Conservation (phyloP, 2,797 vertebrate genomes). For the Champsocephalus gunnari region DNA sequence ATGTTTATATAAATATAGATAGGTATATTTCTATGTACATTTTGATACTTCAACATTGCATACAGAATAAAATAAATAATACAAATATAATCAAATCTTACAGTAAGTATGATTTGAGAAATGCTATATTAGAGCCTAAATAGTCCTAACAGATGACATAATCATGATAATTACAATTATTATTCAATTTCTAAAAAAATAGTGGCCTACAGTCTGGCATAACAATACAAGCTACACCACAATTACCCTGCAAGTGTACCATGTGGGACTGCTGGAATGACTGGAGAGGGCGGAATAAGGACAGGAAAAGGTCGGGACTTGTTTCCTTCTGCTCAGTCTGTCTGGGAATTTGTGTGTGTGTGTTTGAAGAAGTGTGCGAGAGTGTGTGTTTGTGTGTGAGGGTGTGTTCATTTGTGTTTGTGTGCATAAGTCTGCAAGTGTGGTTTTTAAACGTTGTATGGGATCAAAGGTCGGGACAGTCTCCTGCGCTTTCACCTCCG, state of each 20-base stretch:
- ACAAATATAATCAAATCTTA: conserved; percentile 85
- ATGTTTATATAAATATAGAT: conserved; percentile 88
- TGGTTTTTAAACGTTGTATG: conserved; percentile 61
- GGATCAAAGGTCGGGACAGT: conserved; percentile 45
- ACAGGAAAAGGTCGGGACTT: conserved; percentile 68
- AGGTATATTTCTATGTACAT: conserved; percentile 87
- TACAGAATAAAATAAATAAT: conserved; percentile 91
- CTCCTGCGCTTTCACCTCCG: conserved; percentile 91
- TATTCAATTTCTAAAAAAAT: conserved; percentile 69
- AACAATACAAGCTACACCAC: conserved; percentile 90
- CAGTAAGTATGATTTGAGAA: conserved; percentile 82
- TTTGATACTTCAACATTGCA: conserved; percentile 87
- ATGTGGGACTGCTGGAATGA: conserved; percentile 97
- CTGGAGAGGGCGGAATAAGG: conserved; percentile 86
- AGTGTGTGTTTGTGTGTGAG: conserved; percentile 15
- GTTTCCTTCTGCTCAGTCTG: conserved; percentile 81
- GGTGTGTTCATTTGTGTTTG: conserved; percentile 13
- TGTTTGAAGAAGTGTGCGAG: conserved; percentile 23
- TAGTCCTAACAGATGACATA: conserved; percentile 80
- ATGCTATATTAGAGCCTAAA: conserved; percentile 86
- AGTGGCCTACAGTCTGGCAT: conserved; percentile 82
- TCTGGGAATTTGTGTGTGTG: conserved; percentile 61
- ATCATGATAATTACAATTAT: conserved; percentile 76
- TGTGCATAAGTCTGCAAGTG: conserved; percentile 67
- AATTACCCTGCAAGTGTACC: conserved; percentile 91